Conservation (phyloP, 2,888 invertebrate species). For the Germaria angustata region DNA sequence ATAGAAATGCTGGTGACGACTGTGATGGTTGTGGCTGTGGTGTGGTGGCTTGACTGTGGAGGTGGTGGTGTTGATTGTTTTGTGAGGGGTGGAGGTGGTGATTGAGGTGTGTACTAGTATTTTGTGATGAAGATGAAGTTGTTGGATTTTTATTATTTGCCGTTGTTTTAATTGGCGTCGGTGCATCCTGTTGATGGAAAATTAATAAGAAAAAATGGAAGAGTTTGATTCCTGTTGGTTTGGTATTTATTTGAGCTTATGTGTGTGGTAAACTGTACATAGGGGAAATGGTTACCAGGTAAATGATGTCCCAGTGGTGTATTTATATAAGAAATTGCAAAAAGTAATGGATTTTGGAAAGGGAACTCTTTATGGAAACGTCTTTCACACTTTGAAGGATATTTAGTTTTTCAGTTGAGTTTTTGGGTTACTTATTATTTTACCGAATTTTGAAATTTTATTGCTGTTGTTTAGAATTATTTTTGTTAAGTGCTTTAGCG, state of each 20-base stretch:
- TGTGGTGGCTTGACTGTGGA: slow-evolving; percentile 72
- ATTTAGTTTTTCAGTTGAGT: not conserved
- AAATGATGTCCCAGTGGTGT: not conserved
- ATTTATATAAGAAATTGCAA: slow-evolving; percentile 6
- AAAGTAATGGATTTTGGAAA: not conserved
- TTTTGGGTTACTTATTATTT: not conserved
- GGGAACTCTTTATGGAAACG: not conserved
- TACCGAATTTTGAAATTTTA: not conserved
- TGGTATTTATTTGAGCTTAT: not conserved
- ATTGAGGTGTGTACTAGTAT: slow-evolving; percentile 68
- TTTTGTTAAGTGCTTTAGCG: slow-evolving; percentile 47
- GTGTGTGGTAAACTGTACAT: not conserved
- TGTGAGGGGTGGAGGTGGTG: slow-evolving; percentile 71
- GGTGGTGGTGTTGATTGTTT: slow-evolving; percentile 70
- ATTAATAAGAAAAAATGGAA: slow-evolving; percentile 57
- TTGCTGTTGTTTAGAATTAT: slow-evolving; percentile 17
- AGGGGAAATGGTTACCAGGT: not conserved
- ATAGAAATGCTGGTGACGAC: slow-evolving; percentile 79
- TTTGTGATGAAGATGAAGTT: slow-evolving; percentile 71
- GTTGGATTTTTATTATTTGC: slow-evolving; percentile 74
- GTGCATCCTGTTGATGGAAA: slow-evolving; percentile 75
- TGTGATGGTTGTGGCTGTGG: slow-evolving; percentile 72
- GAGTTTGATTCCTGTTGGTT: slow-evolving; percentile 4
- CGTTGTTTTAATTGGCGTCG: slow-evolving; percentile 73
- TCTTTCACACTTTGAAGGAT: not conserved